These are phyloP conservation scores for Forbesichthys papilliferus DNA, from an alignment of 2,113 vertebrate genomes.

Conservation along the genomic window DNA sequence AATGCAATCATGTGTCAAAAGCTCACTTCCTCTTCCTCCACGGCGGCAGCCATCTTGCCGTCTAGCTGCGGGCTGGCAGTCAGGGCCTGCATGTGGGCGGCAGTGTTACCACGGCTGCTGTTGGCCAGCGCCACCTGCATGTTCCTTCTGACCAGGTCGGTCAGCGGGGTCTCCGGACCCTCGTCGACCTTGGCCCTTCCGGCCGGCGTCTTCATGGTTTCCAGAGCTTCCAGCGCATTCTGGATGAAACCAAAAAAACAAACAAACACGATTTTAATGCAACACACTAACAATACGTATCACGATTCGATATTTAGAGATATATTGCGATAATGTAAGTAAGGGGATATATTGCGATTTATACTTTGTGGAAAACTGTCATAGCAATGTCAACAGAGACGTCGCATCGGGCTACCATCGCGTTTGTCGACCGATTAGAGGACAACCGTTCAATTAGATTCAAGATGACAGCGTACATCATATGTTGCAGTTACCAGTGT, in stretches of 20 bases:
- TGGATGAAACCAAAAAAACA: slow-evolving; percentile 46
- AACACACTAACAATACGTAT: no score
- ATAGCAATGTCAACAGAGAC: no score
- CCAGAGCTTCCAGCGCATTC: slow-evolving; percentile 88
- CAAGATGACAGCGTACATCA: no score
- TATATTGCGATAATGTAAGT: no score
- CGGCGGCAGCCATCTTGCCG: slow-evolving; percentile 45
- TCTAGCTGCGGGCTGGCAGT: slow-evolving; percentile 84
- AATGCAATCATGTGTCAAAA: no score
- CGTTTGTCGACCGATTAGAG: no score
- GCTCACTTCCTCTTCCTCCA: slow-evolving; percentile 40
- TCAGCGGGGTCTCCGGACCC: slow-evolving; percentile 85
- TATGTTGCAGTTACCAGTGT: no score
- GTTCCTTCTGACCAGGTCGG: slow-evolving; percentile 88
- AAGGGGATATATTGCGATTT: no score
- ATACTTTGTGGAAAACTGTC: no score
- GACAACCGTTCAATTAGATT: no score
- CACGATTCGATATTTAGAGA: no score
- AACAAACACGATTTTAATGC: neutral
- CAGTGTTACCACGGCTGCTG: slow-evolving; percentile 71
- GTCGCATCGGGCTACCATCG: no score
- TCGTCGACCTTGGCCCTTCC: slow-evolving; percentile 68
- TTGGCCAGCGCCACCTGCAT: slow-evolving; percentile 88
- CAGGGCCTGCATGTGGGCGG: slow-evolving; percentile 61
- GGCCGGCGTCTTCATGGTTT: slow-evolving; percentile 85